Base-by-base conservation (phyloP, 1,140 invertebrate species). In the Drosophila oshimai region DNA sequence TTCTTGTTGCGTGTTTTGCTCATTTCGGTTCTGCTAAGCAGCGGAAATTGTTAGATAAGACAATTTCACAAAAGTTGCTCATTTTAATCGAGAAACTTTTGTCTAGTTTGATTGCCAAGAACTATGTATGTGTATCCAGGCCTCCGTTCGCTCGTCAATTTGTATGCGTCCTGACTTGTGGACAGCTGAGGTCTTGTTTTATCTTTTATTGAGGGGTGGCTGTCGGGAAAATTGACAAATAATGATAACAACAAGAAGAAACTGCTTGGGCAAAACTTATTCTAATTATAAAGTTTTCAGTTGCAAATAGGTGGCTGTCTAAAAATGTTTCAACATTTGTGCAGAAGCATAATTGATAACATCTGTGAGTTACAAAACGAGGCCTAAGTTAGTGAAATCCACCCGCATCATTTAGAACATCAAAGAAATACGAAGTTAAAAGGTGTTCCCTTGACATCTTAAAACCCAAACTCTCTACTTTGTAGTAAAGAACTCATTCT, bases 51-150 rank as follows among this genome's bases (percentile, higher is more conserved):
- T 83, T 60, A 76, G 77, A 81, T 81, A 83, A 76, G 78, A 57
- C 55, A 81, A 76, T 74, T 69, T 80, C 53, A 51, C 47, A 65
- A 78, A 81, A 83, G 73, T 84, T 83, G 69, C 62, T 54, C 79
- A 70, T 83, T 83, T 83, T 83, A 83, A 83, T 83, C 64, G 74
- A 80, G 70, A 86, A 84, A 84, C 46, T 84, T 84, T 84, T 71
- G 44, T 62, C 57, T 44, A 67, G 54, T 84, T 74, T 84, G 79
- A 83, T 70, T 77, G 74, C 54, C 31, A 41, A 24, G 51, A 44
- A 77, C 73, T 76, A 42, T 37, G 60, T 57, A 62, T 76, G 39
- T 37, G 60, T 57, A 62, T 34, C 9, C 13, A 42, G 12, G 36
- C 26, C 57, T 31, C 24, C 28, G 13, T 15, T 15, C 4, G 13